phyloP scores from a whole-genome alignment of 2,797 vertebrate species.

The Pristis pectinata region DNA sequence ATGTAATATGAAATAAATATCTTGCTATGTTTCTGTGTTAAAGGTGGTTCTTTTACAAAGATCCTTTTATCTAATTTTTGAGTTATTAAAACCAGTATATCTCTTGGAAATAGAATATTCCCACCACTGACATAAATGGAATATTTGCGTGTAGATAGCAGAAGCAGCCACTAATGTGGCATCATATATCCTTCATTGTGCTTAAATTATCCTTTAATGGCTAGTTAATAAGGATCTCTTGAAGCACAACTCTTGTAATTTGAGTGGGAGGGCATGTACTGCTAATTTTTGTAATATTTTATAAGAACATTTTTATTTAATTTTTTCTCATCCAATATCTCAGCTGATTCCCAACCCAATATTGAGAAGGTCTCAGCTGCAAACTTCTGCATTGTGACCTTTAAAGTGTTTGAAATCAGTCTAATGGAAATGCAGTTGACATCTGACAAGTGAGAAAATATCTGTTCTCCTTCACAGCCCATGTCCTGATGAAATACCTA shows the following conservation, averaged over 20 bases:
- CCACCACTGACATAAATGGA: background rate
- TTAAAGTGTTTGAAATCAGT: conserved; percentile 5
- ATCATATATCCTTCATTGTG: background rate
- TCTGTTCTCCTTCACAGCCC: background rate
- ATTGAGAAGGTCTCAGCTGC: background rate
- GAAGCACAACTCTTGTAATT: background rate
- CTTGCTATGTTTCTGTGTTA: background rate
- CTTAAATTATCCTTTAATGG: background rate
- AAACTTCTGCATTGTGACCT: background rate
- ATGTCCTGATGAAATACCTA: background rate
- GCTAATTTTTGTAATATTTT: background rate
- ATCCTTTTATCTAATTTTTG: background rate
- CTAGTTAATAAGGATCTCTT: background rate
- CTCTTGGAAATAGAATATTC: background rate
- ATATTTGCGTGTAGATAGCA: background rate
- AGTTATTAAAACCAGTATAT: background rate
- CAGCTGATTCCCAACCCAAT: background rate
- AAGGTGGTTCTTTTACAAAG: background rate
- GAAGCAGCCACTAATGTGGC: background rate
- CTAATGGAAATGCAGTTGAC: background rate
- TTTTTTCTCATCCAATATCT: background rate
- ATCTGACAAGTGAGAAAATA: background rate
- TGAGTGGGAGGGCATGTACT: too few relatives aligned
- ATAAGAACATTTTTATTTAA: background rate
- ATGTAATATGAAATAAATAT: too few relatives aligned